Base-by-base conservation (phyloP, 2,113 vertebrate genomes). In the Hydropotes inermis region DNA sequence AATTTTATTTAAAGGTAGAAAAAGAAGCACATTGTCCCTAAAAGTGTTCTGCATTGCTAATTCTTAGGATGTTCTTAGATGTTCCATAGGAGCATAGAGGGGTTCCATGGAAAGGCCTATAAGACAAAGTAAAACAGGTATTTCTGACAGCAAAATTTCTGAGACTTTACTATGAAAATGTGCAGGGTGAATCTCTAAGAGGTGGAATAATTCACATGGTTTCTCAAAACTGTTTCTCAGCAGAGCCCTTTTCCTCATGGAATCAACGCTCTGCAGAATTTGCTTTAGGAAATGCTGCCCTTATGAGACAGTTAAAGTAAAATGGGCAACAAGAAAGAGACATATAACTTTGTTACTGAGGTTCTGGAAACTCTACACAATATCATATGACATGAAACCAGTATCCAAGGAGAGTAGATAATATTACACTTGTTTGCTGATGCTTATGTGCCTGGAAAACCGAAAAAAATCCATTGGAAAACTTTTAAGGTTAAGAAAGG, bases 1-100 rank as follows among this genome's bases (percentile, higher is more conserved):
- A 17, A 19, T 81, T 82, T 91, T 88, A 82, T 87, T 93, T 93
- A 60, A 87, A 81, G 57, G 78, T 57, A 7, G 70, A n/a, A 33
- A 94, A 76, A 91, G 55, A 64, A 97, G 33, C 28, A 47, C 47
- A 9, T n/a, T 81, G 88, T 50, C 28, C 76, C 52, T 74, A 45
- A 55, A 90, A 61, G 47, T 9, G 30, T 70, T 84, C 47, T 47
- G 57, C 76, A 25, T 50, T 27, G 94, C 88, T 85, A 82, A 70
- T 82, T 64, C n/a, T 39, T 76, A 39, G 54, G 84, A 30, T 79
- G 78, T 13, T 54, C 19, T 45, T 54, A 67, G 54, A 83, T 78
- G 55, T 60, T 93, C 61, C 70, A 10, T 6, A 61, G 61, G 90
- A 81, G 88, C 74, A n/a, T 3, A 74, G 27, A 81, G 27, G 81